A percentile compares a stretch with the other conserved stretches of the same genome.
Conservation (phyloP, 2,113 vertebrate species). For the Hydrolagus affinis region DNA sequence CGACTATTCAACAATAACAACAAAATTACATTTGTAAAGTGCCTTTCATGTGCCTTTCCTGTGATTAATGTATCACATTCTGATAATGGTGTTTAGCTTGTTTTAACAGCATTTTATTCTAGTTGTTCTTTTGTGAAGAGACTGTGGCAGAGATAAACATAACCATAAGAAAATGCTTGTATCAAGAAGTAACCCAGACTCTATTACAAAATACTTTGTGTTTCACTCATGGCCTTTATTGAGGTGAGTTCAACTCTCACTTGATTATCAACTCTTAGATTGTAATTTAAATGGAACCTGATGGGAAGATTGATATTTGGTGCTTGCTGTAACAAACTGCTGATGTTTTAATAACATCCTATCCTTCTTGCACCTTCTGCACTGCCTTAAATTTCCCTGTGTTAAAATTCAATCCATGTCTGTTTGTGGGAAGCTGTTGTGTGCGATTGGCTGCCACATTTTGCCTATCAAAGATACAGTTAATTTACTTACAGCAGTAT, state of each 20-base stretch:
- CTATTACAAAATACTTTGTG: not conserved
- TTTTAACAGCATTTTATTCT: not conserved
- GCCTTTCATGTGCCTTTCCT: no score
- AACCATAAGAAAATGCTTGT: not conserved
- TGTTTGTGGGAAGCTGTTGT: no score
- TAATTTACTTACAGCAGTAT: no score
- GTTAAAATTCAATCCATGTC: no score
- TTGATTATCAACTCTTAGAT: not conserved
- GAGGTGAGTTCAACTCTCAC: not conserved
- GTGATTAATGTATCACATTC: slow-evolving; percentile 8
- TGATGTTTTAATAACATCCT: no score
- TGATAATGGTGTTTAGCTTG: not conserved
- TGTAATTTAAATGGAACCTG: not conserved
- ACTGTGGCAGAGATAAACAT: not conserved
- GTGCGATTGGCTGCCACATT: no score
- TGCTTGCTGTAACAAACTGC: not conserved
- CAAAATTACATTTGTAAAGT: no score
- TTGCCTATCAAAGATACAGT: no score
- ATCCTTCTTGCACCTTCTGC: no score
- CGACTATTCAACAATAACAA: no score
- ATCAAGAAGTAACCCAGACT: no score
- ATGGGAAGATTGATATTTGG: not conserved
- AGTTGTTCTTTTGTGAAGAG: not conserved
- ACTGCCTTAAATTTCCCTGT: no score
- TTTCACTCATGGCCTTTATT: not conserved